phyloP scores from a whole-genome alignment of 2,797 vertebrate genomes.

The Clarias laeviceps region DNA sequence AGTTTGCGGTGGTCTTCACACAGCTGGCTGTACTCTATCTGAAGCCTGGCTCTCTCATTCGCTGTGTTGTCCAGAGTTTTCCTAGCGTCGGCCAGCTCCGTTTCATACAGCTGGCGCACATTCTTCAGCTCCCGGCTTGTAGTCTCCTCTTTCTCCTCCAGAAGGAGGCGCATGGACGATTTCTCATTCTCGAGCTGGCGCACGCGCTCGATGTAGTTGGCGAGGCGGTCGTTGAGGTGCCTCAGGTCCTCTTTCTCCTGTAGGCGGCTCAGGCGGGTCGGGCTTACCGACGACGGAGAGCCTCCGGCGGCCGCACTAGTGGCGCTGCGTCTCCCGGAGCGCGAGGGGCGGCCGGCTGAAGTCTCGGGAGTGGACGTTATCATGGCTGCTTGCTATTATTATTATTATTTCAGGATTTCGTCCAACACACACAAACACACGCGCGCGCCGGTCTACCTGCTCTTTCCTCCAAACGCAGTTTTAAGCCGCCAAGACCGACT shows the following conservation, averaged over 20 bases:
- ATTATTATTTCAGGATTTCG: background rate
- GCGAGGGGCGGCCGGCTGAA: constrained; percentile 59
- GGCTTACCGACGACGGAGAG: constrained; percentile 63
- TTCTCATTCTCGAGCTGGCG: constrained; percentile 75
- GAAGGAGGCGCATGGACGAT: constrained; percentile 65
- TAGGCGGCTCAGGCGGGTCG: constrained; percentile 67
- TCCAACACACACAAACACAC: background rate
- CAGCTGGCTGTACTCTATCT: constrained; percentile 74
- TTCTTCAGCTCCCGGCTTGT: constrained; percentile 59
- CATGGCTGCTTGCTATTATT: constrained; percentile 54
- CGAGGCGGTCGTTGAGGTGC: constrained; percentile 82
- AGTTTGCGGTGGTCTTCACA: constrained; percentile 75
- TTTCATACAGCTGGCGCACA: constrained; percentile 70
- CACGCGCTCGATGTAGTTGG: constrained; percentile 78
- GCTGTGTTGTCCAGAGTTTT: constrained; percentile 75
- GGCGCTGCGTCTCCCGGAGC: constrained; percentile 53
- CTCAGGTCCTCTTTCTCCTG: constrained; percentile 80
- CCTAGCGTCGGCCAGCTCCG: constrained; percentile 75
- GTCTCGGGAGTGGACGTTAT: constrained; percentile 66
- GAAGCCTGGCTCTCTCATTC: constrained; percentile 76
- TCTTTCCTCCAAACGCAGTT: background rate
- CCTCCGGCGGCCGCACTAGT: constrained; percentile 22
- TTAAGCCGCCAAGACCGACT: background rate
- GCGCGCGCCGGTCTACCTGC: background rate
- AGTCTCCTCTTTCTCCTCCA: constrained; percentile 72